Evolutionary conservation across 64 coral and sea anemone genomes (phyloP), one percentile per base, ranked within the genome.

Genomic region (Pachyseris speciosa): DNA sequence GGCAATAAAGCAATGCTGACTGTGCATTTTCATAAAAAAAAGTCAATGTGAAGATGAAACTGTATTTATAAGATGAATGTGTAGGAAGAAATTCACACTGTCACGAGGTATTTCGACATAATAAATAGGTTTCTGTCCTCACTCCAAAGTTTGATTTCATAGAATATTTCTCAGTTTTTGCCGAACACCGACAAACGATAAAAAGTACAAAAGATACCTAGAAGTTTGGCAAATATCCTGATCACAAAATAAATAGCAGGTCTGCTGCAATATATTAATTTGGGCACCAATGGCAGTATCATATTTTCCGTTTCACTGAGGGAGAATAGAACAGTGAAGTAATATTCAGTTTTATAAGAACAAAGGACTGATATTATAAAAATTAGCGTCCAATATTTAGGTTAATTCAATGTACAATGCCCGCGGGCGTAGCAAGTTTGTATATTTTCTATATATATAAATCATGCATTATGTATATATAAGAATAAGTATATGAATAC

Each of bases 211-310:
- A 79, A 37, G 77, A n/a, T 22, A 36, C 49, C 51, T 39, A 19
- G 47, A 79, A 55, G 29, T 79, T 79, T 41, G 34, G 75, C 75
- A 79, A 52, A 55, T 79, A 79, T 51, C 37, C 48, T 61, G 53
- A 58, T 81, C 77, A 81, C 40, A 81, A 81, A 81, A 81, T 81
- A 81, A 81, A 81, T 81, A 81, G 51, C 77, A 81, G 53, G 52
- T 59, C 77, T 59, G 77, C 77, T 40, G 53, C 77, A 81, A 81
- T 81, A 81, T 81, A 81, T 81, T 81, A 81, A 81, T 81, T 61
- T 81, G 39, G 55, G 44, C 51, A 81, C 34, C 52, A 58, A 59
- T 39, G 32, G 53, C 77, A 61, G 47, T 61, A 55, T 22, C 47
- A 61, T 40, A 61, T 81, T 81, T 81, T 81, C 55, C 77, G 2